Base-by-base conservation (phyloP, 1,140 invertebrate species). In the Acromyrmex echinatior region DNA sequence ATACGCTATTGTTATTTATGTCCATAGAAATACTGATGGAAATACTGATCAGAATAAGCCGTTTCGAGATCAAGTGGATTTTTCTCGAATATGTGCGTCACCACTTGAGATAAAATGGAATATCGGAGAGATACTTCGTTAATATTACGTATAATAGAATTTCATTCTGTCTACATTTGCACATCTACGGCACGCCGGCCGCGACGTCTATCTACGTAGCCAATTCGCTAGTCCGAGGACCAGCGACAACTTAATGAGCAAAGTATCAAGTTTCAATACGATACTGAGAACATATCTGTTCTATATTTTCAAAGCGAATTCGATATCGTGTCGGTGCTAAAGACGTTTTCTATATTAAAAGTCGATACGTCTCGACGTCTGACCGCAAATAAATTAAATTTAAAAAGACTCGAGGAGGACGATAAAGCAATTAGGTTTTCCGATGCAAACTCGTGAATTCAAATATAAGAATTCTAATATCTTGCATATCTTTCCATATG, bases 11-110 rank as follows among this genome's bases (percentile, higher is more conserved):
- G 49, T 71, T 81, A 45, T 81, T 81, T 45, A 80, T 66, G 18
- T 28, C 62, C 10, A 16, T 58, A 14, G 21, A 28, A 68, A 25
- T 62, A 28, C 31, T 28, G 9, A 25, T n/a, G 18, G 28, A 74
- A 25, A 18, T 66, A 79, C 14, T 18, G 31, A 56, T 21, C 35
- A 4, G 31, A 28, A 14, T 39, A 53, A 39, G 16, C 16, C 16
- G 39, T 39, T 35, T 35, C 49, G 31, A 39, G 31, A 80, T 66
- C 63, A 18, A 66, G 10, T 65, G 28, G 35, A 35, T 49, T 53
- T 39, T 68, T 80, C 21, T 35, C 45, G 49, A 70, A 80, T 70
- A 16, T n/a, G 35, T 25, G n/a, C 78, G 62, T 70, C 63, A 70
- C n/a, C 18, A 53, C 14, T 81, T 71, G 16, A 35, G n/a, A 35